Conservation (phyloP, 2,113 vertebrate species). For the Riparia riparia region DNA sequence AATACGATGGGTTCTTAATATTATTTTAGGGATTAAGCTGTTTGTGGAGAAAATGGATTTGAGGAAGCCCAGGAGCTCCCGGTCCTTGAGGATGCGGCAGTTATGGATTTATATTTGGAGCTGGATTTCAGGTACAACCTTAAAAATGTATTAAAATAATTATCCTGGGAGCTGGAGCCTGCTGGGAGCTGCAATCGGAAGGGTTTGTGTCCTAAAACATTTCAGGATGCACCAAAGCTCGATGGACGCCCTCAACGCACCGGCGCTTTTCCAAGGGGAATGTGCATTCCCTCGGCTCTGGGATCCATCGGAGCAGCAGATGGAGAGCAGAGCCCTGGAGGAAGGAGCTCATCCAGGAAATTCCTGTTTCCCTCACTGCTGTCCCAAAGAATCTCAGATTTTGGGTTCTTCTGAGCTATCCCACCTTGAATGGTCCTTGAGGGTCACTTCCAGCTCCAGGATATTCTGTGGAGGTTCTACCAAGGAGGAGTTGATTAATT, state of each 20-base stretch:
- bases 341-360: not conserved
- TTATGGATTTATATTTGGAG: not conserved
- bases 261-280: not conserved
- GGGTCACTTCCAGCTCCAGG: not conserved
- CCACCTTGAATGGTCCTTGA: not conserved
- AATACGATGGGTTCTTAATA: not conserved
- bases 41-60: not conserved
- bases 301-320: not conserved
- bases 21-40: not conserved
- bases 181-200: fast-evolving
- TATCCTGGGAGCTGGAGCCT: not conserved
- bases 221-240: fast-evolving
- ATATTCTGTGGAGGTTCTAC: not conserved
- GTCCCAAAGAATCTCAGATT: not conserved
- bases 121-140: not conserved
- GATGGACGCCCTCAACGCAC: fast-evolving
- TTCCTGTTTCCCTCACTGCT: not conserved
- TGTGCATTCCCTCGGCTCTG: fast-evolving
- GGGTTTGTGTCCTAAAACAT: not conserved
- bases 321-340: not conserved
- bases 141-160: not conserved
- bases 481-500: fast-evolving
- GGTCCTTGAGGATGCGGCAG: not conserved
- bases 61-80: not conserved
- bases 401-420: not conserved